A percentile compares a stretch with the other conserved stretches of the same genome.
Conservation (phyloP, 2,113 vertebrate genomes). For the Ceyx melanurus region DNA sequence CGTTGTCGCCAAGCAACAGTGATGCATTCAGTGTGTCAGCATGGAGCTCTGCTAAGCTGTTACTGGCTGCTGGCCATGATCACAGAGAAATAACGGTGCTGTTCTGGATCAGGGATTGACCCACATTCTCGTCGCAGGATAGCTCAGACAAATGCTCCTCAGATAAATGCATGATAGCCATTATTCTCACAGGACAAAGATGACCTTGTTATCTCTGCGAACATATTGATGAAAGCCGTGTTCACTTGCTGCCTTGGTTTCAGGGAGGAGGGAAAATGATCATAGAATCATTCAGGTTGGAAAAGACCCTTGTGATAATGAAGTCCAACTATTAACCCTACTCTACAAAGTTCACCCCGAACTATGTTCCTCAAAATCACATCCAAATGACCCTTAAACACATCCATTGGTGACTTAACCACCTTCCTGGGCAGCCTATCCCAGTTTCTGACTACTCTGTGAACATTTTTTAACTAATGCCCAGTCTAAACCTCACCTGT, state of each 20-base stretch:
- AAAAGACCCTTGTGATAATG: too few species aligned
- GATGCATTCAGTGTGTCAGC: not conserved
- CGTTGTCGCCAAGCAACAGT: not conserved
- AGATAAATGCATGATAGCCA: not conserved
- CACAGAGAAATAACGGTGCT: not conserved
- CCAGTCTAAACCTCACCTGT: too few species aligned
- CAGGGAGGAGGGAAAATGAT: not conserved
- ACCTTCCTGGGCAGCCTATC: too few species aligned
- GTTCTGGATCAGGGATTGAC: constrained; percentile 35
- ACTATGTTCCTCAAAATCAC: too few species aligned
- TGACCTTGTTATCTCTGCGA: not conserved
- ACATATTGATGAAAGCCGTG: not conserved
- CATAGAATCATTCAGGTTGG: too few species aligned
- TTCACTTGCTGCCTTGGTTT: not conserved
- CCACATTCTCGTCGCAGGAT: constrained; percentile 31
- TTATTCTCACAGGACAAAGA: constrained; percentile 7
- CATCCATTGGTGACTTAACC: too few species aligned
- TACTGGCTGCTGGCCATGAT: constrained; percentile 15
- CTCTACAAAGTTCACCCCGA: too few species aligned
- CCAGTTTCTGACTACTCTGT: too few species aligned
- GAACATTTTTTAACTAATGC: too few species aligned
- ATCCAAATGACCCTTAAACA: too few species aligned
- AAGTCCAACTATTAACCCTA: too few species aligned
- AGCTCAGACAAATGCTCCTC: constrained; percentile 15
- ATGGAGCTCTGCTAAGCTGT: not conserved